These are phyloP conservation scores for Netelia fuscicornis DNA, from an alignment of 2,888 invertebrate species.

Conservation along the genomic window DNA sequence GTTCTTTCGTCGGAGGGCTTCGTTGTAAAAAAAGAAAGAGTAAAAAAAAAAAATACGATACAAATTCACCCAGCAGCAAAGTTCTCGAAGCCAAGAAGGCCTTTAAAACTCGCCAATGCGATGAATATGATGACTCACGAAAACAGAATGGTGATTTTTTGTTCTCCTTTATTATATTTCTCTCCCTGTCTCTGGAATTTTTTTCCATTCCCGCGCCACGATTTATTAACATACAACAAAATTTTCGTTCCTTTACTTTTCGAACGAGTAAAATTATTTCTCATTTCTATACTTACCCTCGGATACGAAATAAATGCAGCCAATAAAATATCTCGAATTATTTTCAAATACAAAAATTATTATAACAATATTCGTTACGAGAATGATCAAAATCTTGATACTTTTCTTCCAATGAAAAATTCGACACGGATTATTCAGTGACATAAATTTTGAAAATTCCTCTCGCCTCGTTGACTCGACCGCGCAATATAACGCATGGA, in stretches of 20 bases:
- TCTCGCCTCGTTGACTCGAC: background rate
- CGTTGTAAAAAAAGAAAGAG: conserved; percentile 9
- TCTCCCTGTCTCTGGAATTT: background rate
- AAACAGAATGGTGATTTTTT: background rate
- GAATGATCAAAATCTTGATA: background rate
- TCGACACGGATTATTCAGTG: background rate
- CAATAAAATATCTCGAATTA: too few species aligned
- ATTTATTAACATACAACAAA: background rate
- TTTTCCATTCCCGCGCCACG: background rate
- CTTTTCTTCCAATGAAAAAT: too few species aligned
- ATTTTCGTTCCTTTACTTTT: conserved; percentile 21
- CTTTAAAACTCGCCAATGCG: background rate
- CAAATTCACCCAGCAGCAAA: conserved; percentile 24
- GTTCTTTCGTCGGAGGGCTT: conserved; percentile 14
- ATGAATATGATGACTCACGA: conserved; percentile 6
- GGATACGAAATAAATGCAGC: too few species aligned
- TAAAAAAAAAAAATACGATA: background rate
- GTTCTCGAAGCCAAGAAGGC: background rate
- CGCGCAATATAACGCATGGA: background rate
- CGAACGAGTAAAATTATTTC: background rate
- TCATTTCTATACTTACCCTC: background rate
- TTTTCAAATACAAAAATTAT: too few species aligned
- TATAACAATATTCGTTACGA: background rate
- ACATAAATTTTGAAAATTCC: background rate
- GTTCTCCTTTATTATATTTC: background rate